phyloP scores from a whole-genome alignment of 2,797 vertebrate species.

The Pipistrellus pygmaeus region DNA sequence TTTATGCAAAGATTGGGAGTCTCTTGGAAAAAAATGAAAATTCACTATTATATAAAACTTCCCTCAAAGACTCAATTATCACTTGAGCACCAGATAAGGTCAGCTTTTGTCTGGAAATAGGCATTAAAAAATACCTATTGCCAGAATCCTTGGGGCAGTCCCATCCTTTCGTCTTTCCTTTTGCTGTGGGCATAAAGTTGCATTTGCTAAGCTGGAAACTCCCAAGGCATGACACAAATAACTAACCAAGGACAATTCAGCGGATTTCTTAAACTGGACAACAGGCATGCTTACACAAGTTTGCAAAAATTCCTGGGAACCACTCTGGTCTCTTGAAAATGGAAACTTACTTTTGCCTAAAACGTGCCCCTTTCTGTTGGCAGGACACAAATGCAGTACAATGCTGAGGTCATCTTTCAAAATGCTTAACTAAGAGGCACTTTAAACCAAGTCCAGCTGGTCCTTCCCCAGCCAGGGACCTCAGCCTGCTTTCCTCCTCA shows the following conservation, averaged over 20 bases:
- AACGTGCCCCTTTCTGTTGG: not conserved
- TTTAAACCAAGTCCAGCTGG: not conserved
- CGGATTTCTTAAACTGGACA: not conserved
- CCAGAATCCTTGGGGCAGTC: not conserved
- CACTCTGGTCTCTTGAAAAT: not conserved
- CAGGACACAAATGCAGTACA: not conserved
- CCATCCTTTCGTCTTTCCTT: not conserved
- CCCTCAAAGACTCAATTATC: not conserved
- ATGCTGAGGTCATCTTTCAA: constrained; percentile 16
- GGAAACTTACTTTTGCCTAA: constrained; percentile 4
- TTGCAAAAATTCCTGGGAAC: not conserved
- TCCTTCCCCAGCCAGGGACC: not conserved
- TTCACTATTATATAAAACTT: not conserved
- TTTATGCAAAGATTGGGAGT: not conserved
- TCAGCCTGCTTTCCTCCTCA: not conserved
- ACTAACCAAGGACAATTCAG: not conserved
- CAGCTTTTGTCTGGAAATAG: not conserved
- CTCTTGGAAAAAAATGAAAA: not conserved
- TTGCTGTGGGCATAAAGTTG: not conserved
- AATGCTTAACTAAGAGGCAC: not conserved
- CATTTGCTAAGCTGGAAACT: not conserved
- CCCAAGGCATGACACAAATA: not conserved
- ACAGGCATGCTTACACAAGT: not conserved
- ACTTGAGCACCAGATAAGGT: not conserved
- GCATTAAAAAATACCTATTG: not conserved